Percentiles rank a stretch among this genome's conserved stretches.
Conservation (phyloP, 2,797 vertebrate species). For the Premnoplex brunnescens region DNA sequence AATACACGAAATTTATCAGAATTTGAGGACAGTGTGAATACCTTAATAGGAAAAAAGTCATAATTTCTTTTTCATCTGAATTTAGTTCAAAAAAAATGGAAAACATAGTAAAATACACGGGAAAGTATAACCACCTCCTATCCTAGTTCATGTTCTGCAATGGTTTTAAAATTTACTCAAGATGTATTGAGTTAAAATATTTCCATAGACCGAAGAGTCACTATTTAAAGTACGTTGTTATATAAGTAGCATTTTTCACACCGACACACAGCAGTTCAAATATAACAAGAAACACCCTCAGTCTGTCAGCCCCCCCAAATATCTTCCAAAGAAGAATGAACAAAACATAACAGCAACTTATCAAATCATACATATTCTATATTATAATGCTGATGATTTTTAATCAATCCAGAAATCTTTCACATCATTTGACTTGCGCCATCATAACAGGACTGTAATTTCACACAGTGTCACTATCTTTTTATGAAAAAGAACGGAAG, state of each 20-base stretch:
- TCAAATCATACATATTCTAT: conserved; percentile 55
- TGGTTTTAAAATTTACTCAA: conserved; percentile 26
- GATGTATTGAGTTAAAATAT: conserved; percentile 16
- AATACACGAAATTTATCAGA: background rate
- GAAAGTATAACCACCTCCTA: background rate
- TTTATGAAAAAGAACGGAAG: conserved; percentile 52
- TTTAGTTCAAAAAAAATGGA: background rate
- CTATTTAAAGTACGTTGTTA: conserved; percentile 39
- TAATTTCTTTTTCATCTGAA: background rate
- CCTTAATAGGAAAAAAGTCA: background rate
- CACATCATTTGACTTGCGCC: conserved; percentile 65
- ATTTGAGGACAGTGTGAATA: background rate
- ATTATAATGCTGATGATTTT: conserved; percentile 61
- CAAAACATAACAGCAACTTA: conserved; percentile 49
- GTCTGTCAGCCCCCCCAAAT: conserved; percentile 23
- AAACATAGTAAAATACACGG: background rate
- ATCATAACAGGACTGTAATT: conserved; percentile 60
- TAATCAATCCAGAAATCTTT: conserved; percentile 64
- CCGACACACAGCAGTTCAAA: conserved; percentile 38
- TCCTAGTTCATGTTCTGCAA: background rate
- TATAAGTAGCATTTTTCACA: conserved; percentile 35
- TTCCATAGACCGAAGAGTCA: background rate
- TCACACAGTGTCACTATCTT: conserved; percentile 63
- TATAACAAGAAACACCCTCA: conserved; percentile 12
- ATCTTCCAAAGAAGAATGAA: background rate